Percentiles rank a stretch among this genome's conserved stretches.
Evolutionary conservation across 2,797 vertebrate species (phyloP).

Genomic region (Oreortyx pictus): DNA sequence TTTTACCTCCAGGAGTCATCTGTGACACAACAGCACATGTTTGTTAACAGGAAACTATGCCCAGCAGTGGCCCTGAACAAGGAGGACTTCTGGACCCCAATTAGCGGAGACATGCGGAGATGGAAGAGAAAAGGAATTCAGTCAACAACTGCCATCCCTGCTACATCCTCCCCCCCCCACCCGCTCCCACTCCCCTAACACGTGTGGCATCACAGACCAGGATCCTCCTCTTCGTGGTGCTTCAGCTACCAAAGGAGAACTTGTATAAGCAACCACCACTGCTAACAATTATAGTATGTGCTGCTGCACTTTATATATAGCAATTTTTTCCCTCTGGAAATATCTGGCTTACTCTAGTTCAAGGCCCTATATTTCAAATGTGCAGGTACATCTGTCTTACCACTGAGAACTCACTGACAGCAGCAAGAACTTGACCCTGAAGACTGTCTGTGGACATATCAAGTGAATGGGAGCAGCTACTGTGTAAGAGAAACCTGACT

Average conservation of each 20-base stretch:
- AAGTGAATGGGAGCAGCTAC: neutral
- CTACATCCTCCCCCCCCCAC: rapidly evolving
- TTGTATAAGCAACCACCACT: neutral
- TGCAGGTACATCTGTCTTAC: neutral
- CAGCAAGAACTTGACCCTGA: rapidly evolving
- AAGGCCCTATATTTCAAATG: neutral
- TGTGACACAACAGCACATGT: neutral
- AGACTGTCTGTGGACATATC: neutral
- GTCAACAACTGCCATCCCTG: neutral
- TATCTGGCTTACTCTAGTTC: neutral
- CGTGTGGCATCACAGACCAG: neutral
- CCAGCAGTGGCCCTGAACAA: neutral
- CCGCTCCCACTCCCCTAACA: neutral
- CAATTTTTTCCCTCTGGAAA: neutral
- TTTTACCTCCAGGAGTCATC: neutral
- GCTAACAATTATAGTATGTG: neutral
- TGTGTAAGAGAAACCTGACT: neutral
- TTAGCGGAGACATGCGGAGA: neutral
- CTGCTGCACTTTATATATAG: neutral
- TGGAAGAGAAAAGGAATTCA: neutral
- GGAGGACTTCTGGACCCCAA: neutral
- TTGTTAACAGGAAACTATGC: neutral
- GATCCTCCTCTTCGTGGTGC: neutral
- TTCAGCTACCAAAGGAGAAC: neutral
- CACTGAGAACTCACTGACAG: neutral